Evolutionary conservation across 2,888 invertebrate genomes (phyloP).

Genomic region (Pasiphila rectangulata): DNA sequence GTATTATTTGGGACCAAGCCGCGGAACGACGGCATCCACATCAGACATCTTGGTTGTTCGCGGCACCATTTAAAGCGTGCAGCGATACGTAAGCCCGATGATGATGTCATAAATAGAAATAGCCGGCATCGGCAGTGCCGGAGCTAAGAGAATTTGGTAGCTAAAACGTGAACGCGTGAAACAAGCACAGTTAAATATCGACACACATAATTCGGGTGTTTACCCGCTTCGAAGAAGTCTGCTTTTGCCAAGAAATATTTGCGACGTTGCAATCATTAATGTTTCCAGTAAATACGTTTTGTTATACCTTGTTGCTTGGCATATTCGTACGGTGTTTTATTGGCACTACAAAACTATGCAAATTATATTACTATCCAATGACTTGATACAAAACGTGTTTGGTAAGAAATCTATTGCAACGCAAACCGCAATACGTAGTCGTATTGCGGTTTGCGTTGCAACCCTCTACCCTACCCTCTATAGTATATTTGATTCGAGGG

Average conservation of each 20-base stretch:
- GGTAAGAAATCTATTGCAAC: background rate
- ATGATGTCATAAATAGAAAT: constrained; percentile 83
- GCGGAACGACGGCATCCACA: constrained; percentile 78
- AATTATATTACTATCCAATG: constrained; percentile 8
- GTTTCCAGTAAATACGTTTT: background rate
- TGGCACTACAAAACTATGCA: constrained; percentile 20
- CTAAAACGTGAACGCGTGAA: constrained; percentile 58
- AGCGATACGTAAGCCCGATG: constrained; percentile 80
- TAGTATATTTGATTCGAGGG: constrained; percentile 2
- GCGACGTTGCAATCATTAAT: background rate
- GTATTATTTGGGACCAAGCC: constrained; percentile 75
- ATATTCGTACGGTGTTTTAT: constrained; percentile 15
- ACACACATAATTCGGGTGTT: background rate
- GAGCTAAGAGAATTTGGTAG: constrained; percentile 62
- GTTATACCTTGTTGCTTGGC: constrained; percentile 12
- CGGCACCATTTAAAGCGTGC: constrained; percentile 82
- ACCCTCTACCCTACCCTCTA: no score
- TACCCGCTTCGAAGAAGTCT: constrained; percentile 2
- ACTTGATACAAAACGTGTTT: constrained; percentile 5
- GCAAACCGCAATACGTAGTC: constrained; percentile 6
- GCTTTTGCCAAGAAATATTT: constrained; percentile 5
- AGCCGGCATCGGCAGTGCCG: constrained; percentile 71
- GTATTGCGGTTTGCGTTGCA: background rate
- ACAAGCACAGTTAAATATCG: constrained; percentile 36
- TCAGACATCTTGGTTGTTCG: constrained; percentile 68